Evolutionary conservation across 2,113 vertebrate genomes (phyloP), one percentile per base, ranked within the genome.

Genomic region (Coracopsis vasa): DNA sequence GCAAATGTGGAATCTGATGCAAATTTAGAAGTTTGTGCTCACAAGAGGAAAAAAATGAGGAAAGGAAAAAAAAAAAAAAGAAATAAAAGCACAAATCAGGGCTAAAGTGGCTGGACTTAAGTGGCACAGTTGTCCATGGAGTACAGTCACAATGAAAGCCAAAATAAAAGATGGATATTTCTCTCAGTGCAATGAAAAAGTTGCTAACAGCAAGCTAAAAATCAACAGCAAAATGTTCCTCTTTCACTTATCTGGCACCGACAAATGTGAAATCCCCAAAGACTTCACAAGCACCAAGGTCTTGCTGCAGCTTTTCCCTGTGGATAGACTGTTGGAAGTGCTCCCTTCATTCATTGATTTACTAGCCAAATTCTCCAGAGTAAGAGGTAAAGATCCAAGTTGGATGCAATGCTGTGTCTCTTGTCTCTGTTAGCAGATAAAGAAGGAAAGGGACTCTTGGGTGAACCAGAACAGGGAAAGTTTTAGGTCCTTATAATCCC

Each of bases 1-100:
- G 90, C 93, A 92, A 96, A 96, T 93, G 93, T 92, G 95, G 96
- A 94, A 97, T 97, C 93, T 97, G 90, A 94, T 37, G 92, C 95
- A 94, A 90, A 94, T 95, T 96, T 91, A 92, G 70, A 92, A 95
- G 86, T 96, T 95, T 96, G 89, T 92, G 80, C 70, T 89, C 0
- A 1, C 80, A 60, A 85, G 85, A 78, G 82, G 67, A 50, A 91
- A 58, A 58, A 91, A 88, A 86, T 13, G 60, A 95, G 48, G 70
- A 71, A 82, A 75, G 48, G 8, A 6, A 7, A 33, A 66, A 48
- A 6, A 7, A 33, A 66, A 48, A 44, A 66, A 44, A 7, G 23
- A 58, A 35, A 24, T 15, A 60, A n/a, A 54, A 54, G 79, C 75
- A 94, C 86, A 97, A 92, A 96, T 95, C 92, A 94, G 94, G 13